Evolutionary conservation across 2,888 invertebrate genomes (phyloP).

Genomic region (Colostygia pectinataria): DNA sequence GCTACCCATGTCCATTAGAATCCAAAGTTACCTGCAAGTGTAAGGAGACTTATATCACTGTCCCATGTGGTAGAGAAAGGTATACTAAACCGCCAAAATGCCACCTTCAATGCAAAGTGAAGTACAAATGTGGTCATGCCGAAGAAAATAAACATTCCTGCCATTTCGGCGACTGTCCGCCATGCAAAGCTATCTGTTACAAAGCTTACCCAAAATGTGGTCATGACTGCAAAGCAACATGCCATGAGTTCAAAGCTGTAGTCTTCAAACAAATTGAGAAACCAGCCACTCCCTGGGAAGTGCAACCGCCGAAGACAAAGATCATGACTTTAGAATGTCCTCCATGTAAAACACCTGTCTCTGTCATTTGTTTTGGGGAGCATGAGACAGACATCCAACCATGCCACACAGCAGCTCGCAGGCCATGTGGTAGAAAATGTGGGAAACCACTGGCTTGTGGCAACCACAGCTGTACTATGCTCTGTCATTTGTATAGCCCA

Average conservation of each 20-base stretch:
- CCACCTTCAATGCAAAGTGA: slow-evolving; percentile 87
- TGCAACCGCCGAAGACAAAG: slow-evolving; percentile 74
- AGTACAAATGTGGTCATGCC: slow-evolving; percentile 93
- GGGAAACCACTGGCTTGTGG: slow-evolving; percentile 87
- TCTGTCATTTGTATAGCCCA: slow-evolving; percentile 85
- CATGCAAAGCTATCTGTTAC: slow-evolving; percentile 90
- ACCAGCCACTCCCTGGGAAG: slow-evolving; percentile 87
- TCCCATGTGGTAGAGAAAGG: slow-evolving; percentile 93
- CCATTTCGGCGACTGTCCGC: slow-evolving; percentile 92
- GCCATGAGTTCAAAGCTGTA: slow-evolving; percentile 89
- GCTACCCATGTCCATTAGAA: slow-evolving; percentile 91
- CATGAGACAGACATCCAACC: slow-evolving; percentile 87
- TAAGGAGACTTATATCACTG: slow-evolving; percentile 88
- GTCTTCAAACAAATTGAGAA: slow-evolving; percentile 82
- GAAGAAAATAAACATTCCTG: slow-evolving; percentile 89
- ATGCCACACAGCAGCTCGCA: slow-evolving; percentile 86
- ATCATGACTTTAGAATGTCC: slow-evolving; percentile 86
- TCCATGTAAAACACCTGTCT: slow-evolving; percentile 87
- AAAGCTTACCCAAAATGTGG: slow-evolving; percentile 81
- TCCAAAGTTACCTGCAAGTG: slow-evolving; percentile 91
- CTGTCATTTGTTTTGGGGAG: slow-evolving; percentile 87
- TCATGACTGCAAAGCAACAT: slow-evolving; percentile 87
- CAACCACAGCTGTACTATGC: slow-evolving; percentile 88
- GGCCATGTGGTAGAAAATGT: slow-evolving; percentile 92
- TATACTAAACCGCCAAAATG: slow-evolving; percentile 92